Percentiles rank a stretch among this genome's conserved stretches.
These are phyloP conservation scores for Calliphora vicina DNA, from an alignment of 1,140 invertebrate species.

Conservation along the genomic window DNA sequence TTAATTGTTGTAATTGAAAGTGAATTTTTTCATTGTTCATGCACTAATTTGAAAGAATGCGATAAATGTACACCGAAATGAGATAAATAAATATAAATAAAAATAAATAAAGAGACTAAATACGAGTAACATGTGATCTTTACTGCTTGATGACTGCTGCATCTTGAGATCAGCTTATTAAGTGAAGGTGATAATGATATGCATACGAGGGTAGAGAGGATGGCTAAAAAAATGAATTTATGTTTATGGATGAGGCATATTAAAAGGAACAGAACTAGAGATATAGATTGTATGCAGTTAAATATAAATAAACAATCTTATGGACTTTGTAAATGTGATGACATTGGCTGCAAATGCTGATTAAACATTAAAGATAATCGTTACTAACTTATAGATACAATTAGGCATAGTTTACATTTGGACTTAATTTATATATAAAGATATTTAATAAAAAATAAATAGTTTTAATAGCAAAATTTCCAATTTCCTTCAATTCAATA, in stretches of 20 bases:
- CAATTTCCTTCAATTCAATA: not conserved
- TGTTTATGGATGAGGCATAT: too few relatives aligned
- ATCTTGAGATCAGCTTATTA: not conserved
- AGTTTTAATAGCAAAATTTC: too few relatives aligned
- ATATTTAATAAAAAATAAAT: too few relatives aligned
- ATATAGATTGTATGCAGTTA: not conserved
- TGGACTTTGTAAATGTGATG: too few relatives aligned
- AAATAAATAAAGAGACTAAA: not conserved
- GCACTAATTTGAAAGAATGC: slow-evolving; percentile 32
- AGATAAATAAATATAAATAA: not conserved
- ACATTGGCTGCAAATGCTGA: too few relatives aligned
- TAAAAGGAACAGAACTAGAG: not conserved
- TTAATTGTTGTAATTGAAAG: slow-evolving; percentile 35
- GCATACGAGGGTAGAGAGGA: not conserved
- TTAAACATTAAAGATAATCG: too few relatives aligned
- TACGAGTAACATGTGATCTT: not conserved
- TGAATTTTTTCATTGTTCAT: slow-evolving; percentile 32
- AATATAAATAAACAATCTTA: not conserved
- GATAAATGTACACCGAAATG: slow-evolving; percentile 21
- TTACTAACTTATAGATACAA: too few relatives aligned
- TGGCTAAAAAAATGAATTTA: not conserved
- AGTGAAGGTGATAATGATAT: slow-evolving; percentile 3
- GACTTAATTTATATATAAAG: too few relatives aligned
- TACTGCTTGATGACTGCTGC: not conserved
- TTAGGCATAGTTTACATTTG: too few relatives aligned